Base-by-base conservation (phyloP, 2,888 invertebrate genomes). In the Lucinisca nassula region DNA sequence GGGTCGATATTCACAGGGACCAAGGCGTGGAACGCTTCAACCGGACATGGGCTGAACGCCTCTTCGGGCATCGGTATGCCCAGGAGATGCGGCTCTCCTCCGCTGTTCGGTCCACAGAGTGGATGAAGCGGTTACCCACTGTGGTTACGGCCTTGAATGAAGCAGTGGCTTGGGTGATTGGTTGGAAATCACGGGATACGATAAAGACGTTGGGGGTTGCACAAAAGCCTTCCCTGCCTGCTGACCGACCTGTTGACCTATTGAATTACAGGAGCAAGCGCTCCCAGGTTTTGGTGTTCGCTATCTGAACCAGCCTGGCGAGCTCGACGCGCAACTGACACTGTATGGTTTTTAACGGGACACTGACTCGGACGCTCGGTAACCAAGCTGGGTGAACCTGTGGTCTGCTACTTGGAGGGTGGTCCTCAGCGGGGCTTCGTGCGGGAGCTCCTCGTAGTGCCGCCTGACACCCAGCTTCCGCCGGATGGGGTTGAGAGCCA, bases 11-110 rank as follows among this genome's bases (percentile, higher is more conserved):
- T 74, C 86, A 90, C 70, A 78, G 87, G 75, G 85, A 82, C 74
- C 90, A 88, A 74, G 85, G 73, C 27, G 90, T 88, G 17, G 86
- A 86, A 75, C 77, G 85, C 27, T 88, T 86, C 49, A 90, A 89
- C 78, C 74, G 84, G 61, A 87, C 87, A 8, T 61, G 89, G 51
- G 87, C 87, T 30, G 88, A 90, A 58, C 72, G 87, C 35, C 80
- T 89, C 55, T 86, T 88, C 78, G 84, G 84, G n/a, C 77, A 88
- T 76, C 88, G 79, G 30, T 86, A 90, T 75, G 88, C 86, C 27
- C 72, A 85, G 72, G 84, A 87, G 49, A 40, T 40, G 40, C 14
- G 6, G 14, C 80, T 84, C 37, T 40, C 61, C 10, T 76, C 61
- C 24, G 38, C 72, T 24, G 38, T 82, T 58, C 76, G 72, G 32